Evolutionary conservation across 2,888 invertebrate genomes (phyloP).

Genomic region (Leucophora obtusa): DNA sequence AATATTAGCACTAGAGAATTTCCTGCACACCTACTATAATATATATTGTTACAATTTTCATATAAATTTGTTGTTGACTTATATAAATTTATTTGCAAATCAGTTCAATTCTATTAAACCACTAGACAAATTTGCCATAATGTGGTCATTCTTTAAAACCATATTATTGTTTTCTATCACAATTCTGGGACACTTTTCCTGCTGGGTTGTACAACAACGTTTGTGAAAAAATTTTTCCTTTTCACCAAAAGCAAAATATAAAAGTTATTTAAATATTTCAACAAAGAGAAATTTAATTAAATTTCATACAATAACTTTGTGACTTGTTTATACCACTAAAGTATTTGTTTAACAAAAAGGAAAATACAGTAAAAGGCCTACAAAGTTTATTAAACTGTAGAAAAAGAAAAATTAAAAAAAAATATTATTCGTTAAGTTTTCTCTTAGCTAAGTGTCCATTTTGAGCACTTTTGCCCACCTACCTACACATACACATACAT

Average conservation of each 20-base stretch:
- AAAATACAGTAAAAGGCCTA: neutral
- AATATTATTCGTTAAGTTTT: too few relatives aligned
- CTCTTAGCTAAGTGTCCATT: too few relatives aligned
- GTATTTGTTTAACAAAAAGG: neutral
- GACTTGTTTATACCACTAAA: neutral
- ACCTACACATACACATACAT: too few relatives aligned
- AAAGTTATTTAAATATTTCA: neutral
- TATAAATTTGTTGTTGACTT: too few relatives aligned
- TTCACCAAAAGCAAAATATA: neutral
- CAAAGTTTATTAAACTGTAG: neutral
- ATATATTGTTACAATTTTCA: too few relatives aligned
- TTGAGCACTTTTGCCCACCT: too few relatives aligned
- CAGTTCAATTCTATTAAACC: too few relatives aligned
- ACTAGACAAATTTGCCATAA: neutral
- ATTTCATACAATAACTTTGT: slow-evolving; percentile 11
- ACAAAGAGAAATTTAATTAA: slow-evolving; percentile 13
- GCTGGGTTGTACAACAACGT: neutral
- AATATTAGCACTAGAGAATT: too few relatives aligned
- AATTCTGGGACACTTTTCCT: neutral
- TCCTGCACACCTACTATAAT: too few relatives aligned
- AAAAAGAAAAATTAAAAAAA: too few relatives aligned
- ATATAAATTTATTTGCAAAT: too few relatives aligned
- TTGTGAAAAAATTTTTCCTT: neutral
- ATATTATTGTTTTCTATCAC: neutral
- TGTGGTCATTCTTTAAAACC: neutral